Conservation (phyloP, 2,888 invertebrate species). For the Caenorhabditis sp. region DNA sequence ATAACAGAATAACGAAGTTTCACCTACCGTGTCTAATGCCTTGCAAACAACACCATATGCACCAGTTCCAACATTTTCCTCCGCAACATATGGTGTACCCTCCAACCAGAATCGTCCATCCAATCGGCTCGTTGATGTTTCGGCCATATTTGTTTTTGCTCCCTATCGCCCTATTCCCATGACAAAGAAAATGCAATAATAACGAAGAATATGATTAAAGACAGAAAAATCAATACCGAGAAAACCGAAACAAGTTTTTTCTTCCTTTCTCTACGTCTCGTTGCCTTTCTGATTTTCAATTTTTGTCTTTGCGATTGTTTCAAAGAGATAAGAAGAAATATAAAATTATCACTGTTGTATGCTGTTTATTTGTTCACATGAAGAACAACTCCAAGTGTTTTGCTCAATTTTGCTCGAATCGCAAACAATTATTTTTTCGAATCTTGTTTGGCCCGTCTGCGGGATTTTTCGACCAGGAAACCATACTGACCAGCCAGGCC, state of each 20-base stretch:
- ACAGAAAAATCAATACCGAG: neutral
- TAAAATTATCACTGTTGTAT: neutral
- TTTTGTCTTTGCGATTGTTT: neutral
- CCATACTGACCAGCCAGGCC: too few species aligned
- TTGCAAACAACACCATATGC: conserved; percentile 74
- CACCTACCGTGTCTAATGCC: conserved; percentile 70
- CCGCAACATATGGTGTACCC: conserved; percentile 68
- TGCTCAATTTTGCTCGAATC: too few species aligned
- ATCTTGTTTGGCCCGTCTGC: too few species aligned
- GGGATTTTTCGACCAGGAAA: too few species aligned
- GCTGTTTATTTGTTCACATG: too few species aligned
- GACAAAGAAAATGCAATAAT: neutral
- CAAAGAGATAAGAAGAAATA: neutral
- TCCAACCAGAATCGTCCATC: conserved; percentile 72
- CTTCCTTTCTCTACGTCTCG: neutral
- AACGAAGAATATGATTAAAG: neutral
- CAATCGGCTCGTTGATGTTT: conserved; percentile 15
- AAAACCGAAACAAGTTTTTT: neutral
- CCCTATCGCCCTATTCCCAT: neutral
- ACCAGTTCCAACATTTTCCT: conserved; percentile 69
- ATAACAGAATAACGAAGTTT: too few species aligned
- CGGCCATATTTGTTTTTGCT: conserved; percentile 1
- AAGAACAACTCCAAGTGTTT: too few species aligned
- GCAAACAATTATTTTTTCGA: too few species aligned
- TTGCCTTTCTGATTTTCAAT: neutral